Conservation (phyloP, 2,113 vertebrate species). For the Haplochromis burtoni region DNA sequence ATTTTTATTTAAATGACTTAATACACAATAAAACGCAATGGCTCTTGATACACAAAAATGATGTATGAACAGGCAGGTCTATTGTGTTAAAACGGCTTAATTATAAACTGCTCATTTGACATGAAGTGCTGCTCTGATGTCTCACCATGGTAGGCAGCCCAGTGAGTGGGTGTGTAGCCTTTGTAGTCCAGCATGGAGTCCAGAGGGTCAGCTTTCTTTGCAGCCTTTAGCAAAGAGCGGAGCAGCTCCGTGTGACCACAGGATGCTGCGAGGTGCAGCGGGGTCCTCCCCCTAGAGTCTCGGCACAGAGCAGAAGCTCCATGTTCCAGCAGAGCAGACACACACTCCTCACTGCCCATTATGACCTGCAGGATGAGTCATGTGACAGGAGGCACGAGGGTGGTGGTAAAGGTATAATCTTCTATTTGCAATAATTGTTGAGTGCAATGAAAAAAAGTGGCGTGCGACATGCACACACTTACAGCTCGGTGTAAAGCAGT, state of each 20-base stretch:
- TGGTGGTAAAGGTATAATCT: not conserved
- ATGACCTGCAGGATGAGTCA: conserved; percentile 70
- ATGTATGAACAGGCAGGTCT: not conserved
- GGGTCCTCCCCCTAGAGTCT: conserved; percentile 85
- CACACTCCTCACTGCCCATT: conserved; percentile 83
- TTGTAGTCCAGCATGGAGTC: conserved; percentile 88
- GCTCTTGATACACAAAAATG: not conserved
- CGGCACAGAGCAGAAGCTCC: conserved; percentile 87
- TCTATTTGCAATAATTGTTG: not conserved
- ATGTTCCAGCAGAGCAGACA: conserved; percentile 87
- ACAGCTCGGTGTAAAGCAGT: conserved; percentile 92
- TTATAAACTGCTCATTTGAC: not conserved
- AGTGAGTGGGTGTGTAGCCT: conserved; percentile 90
- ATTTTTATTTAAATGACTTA: not conserved
- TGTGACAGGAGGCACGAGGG: not conserved
- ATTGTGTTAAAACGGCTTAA: not conserved
- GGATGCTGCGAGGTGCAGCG: conserved; percentile 87
- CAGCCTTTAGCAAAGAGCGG: conserved; percentile 77
- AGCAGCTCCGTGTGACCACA: conserved; percentile 82
- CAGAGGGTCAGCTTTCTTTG: conserved; percentile 81
- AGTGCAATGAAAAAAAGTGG: not conserved
- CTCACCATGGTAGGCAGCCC: conserved; percentile 92
- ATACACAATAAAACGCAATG: not conserved
- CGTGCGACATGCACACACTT: conserved; percentile 27
- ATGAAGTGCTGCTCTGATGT: not conserved